These are phyloP conservation scores for Catotricha subobsoleta DNA, from an alignment of 2,888 invertebrate genomes.

Conservation along the genomic window DNA sequence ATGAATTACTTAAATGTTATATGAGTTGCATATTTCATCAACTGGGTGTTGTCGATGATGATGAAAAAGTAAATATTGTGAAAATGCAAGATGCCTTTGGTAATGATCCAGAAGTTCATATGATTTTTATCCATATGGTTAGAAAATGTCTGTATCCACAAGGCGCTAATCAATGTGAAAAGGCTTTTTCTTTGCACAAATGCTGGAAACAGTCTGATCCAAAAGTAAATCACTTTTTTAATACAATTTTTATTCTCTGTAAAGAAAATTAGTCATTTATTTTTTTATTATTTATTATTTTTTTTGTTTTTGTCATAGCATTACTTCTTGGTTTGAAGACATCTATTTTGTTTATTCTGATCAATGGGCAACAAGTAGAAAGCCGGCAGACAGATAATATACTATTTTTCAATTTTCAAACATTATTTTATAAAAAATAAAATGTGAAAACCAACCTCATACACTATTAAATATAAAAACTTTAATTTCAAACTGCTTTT, in stretches of 20 bases:
- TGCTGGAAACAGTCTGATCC: constrained; percentile 23
- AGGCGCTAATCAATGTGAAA: constrained; percentile 24
- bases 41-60: constrained; percentile 24
- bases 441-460: no score
- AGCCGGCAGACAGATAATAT: no score
- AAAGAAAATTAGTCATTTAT: not conserved
- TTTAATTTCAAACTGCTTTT: no score
- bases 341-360: no score
- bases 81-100: constrained; percentile 16
- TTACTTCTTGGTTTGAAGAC: not conserved
- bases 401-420: no score
- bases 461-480: no score
- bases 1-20: constrained; percentile 27
- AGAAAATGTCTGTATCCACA: constrained; percentile 23
- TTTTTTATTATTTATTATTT: not conserved
- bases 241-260: not conserved
- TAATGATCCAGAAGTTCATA: constrained; percentile 20
- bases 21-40: constrained; percentile 29
- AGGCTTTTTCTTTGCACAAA: constrained; percentile 28
- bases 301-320: not conserved
- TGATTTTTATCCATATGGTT: constrained; percentile 21
- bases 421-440: no score
- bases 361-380: no score
- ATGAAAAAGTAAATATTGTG: constrained; percentile 28
- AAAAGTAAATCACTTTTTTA: constrained; percentile 13